Evolutionary conservation across 1,140 invertebrate species (phyloP).

Genomic region (Ceratina australensis): DNA sequence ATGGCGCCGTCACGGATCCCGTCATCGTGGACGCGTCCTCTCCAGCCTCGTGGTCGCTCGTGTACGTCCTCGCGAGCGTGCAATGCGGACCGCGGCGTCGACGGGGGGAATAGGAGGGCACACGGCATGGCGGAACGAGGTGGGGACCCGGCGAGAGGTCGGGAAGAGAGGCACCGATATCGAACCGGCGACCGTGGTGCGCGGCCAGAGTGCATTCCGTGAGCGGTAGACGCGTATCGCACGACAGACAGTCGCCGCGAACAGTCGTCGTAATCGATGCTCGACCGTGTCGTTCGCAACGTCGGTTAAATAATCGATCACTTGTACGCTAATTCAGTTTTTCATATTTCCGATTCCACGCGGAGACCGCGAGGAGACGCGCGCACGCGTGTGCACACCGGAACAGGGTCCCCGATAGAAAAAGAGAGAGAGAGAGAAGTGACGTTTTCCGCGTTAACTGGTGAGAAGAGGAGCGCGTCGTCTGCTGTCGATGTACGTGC

Average conservation of each 20-base stretch:
- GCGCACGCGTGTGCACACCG: no score
- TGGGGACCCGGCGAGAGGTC: slow-evolving; percentile 54
- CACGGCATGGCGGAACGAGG: slow-evolving; percentile 49
- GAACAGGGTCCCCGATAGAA: no score
- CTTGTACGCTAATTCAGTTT: not conserved
- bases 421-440: not conserved
- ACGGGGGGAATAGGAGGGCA: slow-evolving; percentile 31
- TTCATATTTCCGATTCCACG: no score
- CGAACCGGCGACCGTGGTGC: slow-evolving; percentile 76
- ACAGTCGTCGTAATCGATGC: not conserved
- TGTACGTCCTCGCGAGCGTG: slow-evolving; percentile 28
- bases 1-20: slow-evolving; percentile 14
- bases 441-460: not conserved
- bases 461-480: slow-evolving; percentile 16
- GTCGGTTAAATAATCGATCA: not conserved
- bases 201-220: slow-evolving; percentile 66
- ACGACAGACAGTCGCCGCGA: slow-evolving; percentile 15
- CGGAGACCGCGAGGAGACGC: not conserved
- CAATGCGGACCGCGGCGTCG: slow-evolving; percentile 55
- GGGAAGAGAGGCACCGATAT: slow-evolving; percentile 76
- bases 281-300: not conserved
- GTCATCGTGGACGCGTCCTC: slow-evolving; percentile 5
- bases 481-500: slow-evolving; percentile 33
- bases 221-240: slow-evolving; percentile 40
- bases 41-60: not conserved